These are phyloP conservation scores for Nematostella vectensis DNA, from an alignment of 92 coral and sea anemone genomes.

Conservation along the genomic window DNA sequence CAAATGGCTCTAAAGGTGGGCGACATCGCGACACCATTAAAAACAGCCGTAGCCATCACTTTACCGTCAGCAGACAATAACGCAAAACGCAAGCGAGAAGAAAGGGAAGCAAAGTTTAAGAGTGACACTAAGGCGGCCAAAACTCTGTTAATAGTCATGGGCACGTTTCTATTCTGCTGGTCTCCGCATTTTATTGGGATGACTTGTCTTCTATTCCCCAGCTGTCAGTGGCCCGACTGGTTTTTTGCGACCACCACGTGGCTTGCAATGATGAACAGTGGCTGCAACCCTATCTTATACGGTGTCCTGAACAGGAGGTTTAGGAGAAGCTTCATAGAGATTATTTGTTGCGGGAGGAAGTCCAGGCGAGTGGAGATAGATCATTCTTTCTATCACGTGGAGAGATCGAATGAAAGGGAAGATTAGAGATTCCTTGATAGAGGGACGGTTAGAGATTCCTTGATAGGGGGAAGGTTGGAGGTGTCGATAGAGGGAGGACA, in stretches of 20 bases:
- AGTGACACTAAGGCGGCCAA: conserved; percentile 75
- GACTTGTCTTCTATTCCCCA: conserved; percentile 63
- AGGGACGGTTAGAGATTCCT: too few species aligned
- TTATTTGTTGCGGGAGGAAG: conserved; percentile 41
- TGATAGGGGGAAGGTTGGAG: too few species aligned
- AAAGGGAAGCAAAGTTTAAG: conserved; percentile 43
- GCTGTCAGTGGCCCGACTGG: conserved; percentile 72
- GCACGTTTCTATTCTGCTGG: conserved; percentile 78
- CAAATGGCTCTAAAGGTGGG: conserved; percentile 53
- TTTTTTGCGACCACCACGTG: conserved; percentile 85
- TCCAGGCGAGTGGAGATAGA: conserved; percentile 13
- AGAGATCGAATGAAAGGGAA: conserved; percentile 3
- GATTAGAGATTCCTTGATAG: too few species aligned
- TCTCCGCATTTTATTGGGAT: conserved; percentile 80
- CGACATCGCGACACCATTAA: conserved; percentile 45
- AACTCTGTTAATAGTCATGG: conserved; percentile 75
- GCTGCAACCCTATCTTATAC: conserved; percentile 76
- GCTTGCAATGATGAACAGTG: conserved; percentile 86
- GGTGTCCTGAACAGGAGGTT: conserved; percentile 77
- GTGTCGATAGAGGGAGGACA: too few species aligned
- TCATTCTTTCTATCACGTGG: conserved; percentile 4
- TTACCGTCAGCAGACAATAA: conserved; percentile 19
- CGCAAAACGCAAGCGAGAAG: conserved; percentile 27
- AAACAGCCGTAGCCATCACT: conserved; percentile 41
- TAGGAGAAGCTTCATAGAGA: conserved; percentile 64